phyloP scores from a whole-genome alignment of 2,888 invertebrate species.

The Andricus curvator region DNA sequence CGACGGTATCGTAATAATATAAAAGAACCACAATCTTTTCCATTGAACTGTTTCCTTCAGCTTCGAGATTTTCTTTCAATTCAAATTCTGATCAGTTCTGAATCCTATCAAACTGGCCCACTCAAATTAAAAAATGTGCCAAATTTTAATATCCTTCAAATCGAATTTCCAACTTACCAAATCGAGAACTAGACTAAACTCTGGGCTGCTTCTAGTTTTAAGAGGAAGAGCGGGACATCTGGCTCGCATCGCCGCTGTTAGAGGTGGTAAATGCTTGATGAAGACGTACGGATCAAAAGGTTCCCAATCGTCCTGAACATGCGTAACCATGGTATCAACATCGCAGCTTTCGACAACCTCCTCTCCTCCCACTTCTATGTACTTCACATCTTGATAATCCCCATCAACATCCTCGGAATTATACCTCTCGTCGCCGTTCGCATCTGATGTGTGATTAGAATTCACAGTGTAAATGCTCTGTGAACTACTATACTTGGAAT shows the following conservation, averaged over 20 bases:
- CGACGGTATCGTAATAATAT: no score
- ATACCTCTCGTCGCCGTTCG: slow-evolving; percentile 68
- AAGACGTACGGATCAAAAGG: slow-evolving; percentile 94
- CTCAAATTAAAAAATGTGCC: slow-evolving; percentile 1
- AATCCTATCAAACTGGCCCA: no score
- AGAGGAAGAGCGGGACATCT: slow-evolving; percentile 91
- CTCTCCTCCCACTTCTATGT: slow-evolving; percentile 74
- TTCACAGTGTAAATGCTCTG: slow-evolving; percentile 63
- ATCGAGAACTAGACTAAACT: slow-evolving; percentile 89
- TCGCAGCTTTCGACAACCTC: slow-evolving; percentile 75
- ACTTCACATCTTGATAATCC: slow-evolving; percentile 73
- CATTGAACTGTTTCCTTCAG: no score
- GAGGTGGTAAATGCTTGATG: slow-evolving; percentile 93
- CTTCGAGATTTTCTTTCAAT: no score
- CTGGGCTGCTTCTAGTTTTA: slow-evolving; percentile 94
- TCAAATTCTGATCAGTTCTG: no score
- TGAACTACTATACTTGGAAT: slow-evolving; percentile 60
- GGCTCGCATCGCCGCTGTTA: slow-evolving; percentile 87
- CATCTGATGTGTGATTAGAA: slow-evolving; percentile 67
- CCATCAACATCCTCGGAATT: slow-evolving; percentile 66
- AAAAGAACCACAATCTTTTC: no score
- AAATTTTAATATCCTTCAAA: not conserved
- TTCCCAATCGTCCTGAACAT: slow-evolving; percentile 84
- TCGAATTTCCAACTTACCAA: slow-evolving; percentile 63
- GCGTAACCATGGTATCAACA: slow-evolving; percentile 76